Evolutionary conservation across 2,113 vertebrate genomes (phyloP).

Genomic region (Colossoma macropomum): DNA sequence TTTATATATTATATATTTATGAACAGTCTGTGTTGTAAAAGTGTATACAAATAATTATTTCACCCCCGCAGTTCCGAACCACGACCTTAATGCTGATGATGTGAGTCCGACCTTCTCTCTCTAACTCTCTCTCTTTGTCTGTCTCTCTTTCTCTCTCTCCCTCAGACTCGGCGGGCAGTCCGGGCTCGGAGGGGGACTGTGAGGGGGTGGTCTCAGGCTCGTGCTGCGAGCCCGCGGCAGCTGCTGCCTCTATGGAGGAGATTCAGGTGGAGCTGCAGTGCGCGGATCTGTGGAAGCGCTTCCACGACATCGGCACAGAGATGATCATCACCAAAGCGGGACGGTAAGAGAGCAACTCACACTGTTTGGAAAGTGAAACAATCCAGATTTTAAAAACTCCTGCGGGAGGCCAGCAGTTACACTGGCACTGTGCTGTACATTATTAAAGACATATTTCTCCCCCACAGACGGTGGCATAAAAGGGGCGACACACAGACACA

Average conservation of each 20-base stretch:
- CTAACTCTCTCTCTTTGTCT: background rate
- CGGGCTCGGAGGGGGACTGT: slow-evolving; percentile 88
- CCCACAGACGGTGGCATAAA: slow-evolving; percentile 25
- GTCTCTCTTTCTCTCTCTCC: background rate
- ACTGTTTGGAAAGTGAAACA: no score
- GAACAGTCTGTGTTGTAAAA: no score
- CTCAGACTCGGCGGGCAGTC: slow-evolving; percentile 74
- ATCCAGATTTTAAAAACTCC: background rate
- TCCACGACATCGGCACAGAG: slow-evolving; percentile 98
- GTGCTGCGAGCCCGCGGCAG: slow-evolving; percentile 79
- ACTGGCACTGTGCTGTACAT: slow-evolving; percentile 5
- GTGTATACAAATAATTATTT: no score
- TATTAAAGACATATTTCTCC: slow-evolving; percentile 53
- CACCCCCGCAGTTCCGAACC: background rate
- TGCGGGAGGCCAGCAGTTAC: slow-evolving; percentile 14
- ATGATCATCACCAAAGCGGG: slow-evolving; percentile 99
- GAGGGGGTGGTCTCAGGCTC: slow-evolving; percentile 93
- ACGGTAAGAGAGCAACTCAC: slow-evolving; percentile 78
- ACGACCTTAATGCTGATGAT: no score
- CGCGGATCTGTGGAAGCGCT: slow-evolving; percentile 97
- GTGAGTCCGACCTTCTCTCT: background rate
- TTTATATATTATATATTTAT: no score
- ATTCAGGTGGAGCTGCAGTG: slow-evolving; percentile 98
- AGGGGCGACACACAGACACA: slow-evolving; percentile 15
- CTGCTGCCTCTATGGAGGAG: slow-evolving; percentile 94